These are phyloP conservation scores for Rambutsinella grinnellia DNA, from an alignment of 2,888 invertebrate genomes.

Conservation along the genomic window DNA sequence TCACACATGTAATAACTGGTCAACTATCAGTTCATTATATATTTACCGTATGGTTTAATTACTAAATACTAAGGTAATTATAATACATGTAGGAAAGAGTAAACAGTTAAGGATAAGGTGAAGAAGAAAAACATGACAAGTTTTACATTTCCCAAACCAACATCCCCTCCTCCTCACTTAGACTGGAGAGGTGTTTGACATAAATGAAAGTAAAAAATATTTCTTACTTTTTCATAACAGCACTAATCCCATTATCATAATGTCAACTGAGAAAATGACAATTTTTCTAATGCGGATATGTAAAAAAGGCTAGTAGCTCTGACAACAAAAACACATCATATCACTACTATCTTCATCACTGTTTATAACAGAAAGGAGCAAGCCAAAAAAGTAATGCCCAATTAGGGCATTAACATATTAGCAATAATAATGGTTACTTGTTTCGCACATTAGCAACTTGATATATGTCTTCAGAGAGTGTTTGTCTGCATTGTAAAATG, in stretches of 20 bases:
- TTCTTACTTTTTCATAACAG: background rate
- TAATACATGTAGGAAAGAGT: too few species aligned
- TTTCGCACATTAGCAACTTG: constrained; percentile 38
- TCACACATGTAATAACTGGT: too few species aligned
- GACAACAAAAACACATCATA: background rate
- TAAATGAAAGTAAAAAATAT: too few species aligned
- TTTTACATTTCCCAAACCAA: too few species aligned
- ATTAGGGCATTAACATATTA: constrained; percentile 41
- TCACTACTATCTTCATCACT: background rate
- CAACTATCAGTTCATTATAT: too few species aligned
- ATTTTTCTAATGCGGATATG: background rate
- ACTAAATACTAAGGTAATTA: too few species aligned
- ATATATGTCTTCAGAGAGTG: constrained; percentile 4
- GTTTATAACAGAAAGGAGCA: constrained; percentile 13
- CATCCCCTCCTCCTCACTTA: too few species aligned
- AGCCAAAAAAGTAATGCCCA: constrained; percentile 49
- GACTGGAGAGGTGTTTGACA: too few species aligned
- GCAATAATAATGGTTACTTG: constrained; percentile 30
- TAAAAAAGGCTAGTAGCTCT: background rate
- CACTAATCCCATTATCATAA: constrained; percentile 37
- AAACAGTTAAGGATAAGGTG: too few species aligned
- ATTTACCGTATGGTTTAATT: too few species aligned
- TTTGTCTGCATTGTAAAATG: background rate
- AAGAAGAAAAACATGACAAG: too few species aligned
- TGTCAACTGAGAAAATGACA: constrained; percentile 44